Percentiles rank a stretch among this genome's conserved stretches.
Conservation (phyloP, 2,113 vertebrate species). For the Cygnus atratus region DNA sequence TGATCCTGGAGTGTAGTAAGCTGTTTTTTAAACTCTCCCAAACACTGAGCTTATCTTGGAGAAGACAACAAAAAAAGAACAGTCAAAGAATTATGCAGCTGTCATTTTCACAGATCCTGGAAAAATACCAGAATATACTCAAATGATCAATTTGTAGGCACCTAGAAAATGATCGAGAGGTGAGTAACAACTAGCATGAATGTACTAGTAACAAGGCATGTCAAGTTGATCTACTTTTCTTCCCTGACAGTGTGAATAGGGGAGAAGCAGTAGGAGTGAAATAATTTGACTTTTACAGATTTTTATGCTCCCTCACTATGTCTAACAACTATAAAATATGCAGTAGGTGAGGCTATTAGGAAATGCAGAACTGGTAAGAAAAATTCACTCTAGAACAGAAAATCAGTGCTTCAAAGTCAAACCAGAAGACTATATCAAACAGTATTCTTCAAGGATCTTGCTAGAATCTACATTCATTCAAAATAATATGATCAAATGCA, state of each 20-base stretch:
- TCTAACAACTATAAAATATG: background rate
- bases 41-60: background rate
- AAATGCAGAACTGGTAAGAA: background rate
- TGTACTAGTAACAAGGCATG: background rate
- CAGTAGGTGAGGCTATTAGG: background rate
- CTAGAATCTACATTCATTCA: background rate
- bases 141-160: background rate
- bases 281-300: background rate
- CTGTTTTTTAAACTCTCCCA: background rate
- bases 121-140: background rate
- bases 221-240: slow-evolving; percentile 28
- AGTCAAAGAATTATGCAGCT: background rate
- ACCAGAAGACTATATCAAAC: background rate
- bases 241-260: slow-evolving; percentile 3
- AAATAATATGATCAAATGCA: background rate
- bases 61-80: background rate
- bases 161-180: background rate
- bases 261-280: background rate
- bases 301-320: background rate
- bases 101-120: background rate
- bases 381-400: background rate
- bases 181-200: background rate
- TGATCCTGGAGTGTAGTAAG: background rate
- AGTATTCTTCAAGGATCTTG: background rate
- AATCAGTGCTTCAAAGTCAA: background rate